Base-by-base conservation (phyloP, 2,888 invertebrate species). In the Petrolisthes manimaculis region DNA sequence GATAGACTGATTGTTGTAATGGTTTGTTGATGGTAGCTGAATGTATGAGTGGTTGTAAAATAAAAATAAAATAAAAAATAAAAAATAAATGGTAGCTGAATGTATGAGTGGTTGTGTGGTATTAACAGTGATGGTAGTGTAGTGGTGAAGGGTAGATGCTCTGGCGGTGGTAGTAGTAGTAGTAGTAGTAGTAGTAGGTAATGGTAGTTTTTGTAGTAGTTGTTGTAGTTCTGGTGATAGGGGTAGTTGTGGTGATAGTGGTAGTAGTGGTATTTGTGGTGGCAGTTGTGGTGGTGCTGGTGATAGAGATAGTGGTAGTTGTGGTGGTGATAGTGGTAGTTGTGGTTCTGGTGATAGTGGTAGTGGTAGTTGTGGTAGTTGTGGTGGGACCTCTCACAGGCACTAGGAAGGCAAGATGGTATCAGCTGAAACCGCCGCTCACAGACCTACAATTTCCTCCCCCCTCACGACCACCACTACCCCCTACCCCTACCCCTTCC, bases 351-450 rank as follows among this genome's bases (percentile, higher is more conserved):
- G 71, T 71, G 21, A 5, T 71, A 1, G 4, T 71, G 3, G 71
- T 71, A 4, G 71, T 71, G 4, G 71, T 71, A 1, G n/a, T 71
- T 0, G n/a, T 12, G 21, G 71, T 71, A 21, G 71, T 71, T n/a
- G 71, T 14, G 21, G 71, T 71, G 21, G 71, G 71, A 71, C 18
- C 12, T 9, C 61, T 14, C 12, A 21, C 71, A 71, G 71, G 71
- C 71, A 71, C 71, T 71, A 71, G 71, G 71, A 71, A 71, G 71
- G 71, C 71, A 71, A 71, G 71, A 71, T 71, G 18, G 71, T 71
- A 71, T 71, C 71, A 71, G 71, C 71, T n/a, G 12, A n/a, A n/a
- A n/a, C 21, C 71, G 12, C 61, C 77, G 18, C 77, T 37, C 77
- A n/a, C 71, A 9, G 12, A 24, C 24, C 77, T 37, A 21, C 51